Base-by-base conservation (phyloP, 2,888 invertebrate genomes). In the Thereva unica region DNA sequence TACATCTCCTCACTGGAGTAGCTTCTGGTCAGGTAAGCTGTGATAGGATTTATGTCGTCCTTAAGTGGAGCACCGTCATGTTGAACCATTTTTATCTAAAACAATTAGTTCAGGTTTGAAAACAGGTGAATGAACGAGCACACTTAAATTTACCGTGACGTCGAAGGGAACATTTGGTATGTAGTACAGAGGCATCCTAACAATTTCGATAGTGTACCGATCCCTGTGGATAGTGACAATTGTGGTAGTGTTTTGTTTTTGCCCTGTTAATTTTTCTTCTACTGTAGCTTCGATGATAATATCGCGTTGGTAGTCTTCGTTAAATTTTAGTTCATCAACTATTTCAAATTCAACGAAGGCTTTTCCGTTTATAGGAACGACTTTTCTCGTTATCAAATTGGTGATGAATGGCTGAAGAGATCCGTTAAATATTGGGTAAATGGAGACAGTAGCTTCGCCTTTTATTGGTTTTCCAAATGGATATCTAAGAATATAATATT, bases 211-310 rank as follows among this genome's bases (percentile, higher is more conserved):
- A 71, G 89, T 89, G 75, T 91, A 90, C 68, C 87, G 86, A 78
- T 91, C 87, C 72, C 89, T 87, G 78, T 94, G 93, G 34, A 97
- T 82, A 56, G 90, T 86, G 66, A 96, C 84, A 72, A 91, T 85
- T 4, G 88, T 85, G 1, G 92, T 87, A 44, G 89, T 88, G 77
- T 94, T 95, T 78, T 96, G 94, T 72, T 90, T 87, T 67, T 95
- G 87, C 3, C 80, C 79, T 2, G 97, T 97, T 68, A 93, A 84
- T 66, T 88, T 88, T 83, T 98, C 98, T 78, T 95, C 95, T 2
- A 97, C 89, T 8, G 91, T 88, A 0, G 95, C 97, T 78, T 96
- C 94, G 55, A 97, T 85, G 41, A 92, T 87, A 53, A 97, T 87
- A 35, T 89, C 89, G 72, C 94, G 85, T 74, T 90, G 89, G 73